Evolutionary conservation across 2,888 invertebrate genomes (phyloP).

Genomic region (Rhaphigaster nebulosa): DNA sequence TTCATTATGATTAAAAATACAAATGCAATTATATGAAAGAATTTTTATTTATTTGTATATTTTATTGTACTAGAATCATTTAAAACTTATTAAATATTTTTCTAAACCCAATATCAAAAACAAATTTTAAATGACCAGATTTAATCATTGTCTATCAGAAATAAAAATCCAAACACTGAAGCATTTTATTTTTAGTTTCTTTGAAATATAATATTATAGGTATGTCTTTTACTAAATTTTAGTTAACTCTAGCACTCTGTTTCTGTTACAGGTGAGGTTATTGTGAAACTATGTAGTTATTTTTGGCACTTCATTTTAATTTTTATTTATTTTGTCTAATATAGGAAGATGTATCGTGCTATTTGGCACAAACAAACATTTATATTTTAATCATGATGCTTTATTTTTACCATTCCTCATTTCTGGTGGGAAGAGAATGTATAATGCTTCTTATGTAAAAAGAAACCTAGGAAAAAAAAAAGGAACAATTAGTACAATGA

Average conservation of each 20-base stretch:
- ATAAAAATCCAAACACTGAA: background rate
- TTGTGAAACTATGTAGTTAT: background rate
- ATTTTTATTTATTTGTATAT: background rate
- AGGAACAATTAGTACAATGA: background rate
- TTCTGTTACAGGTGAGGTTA: background rate
- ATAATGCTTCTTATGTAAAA: background rate
- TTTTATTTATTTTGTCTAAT: background rate
- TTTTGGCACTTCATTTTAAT: slow-evolving; percentile 4
- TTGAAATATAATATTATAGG: background rate
- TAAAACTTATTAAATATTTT: background rate
- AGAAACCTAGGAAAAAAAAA: background rate
- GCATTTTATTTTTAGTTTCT: background rate
- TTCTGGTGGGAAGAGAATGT: background rate
- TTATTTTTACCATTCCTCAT: background rate
- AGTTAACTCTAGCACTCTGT: background rate
- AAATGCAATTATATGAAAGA: background rate
- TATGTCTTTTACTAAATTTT: background rate
- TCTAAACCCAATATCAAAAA: background rate
- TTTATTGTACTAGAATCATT: background rate
- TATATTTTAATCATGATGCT: background rate
- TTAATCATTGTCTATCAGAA: background rate
- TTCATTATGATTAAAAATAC: background rate
- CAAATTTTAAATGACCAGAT: background rate
- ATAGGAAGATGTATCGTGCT: slow-evolving; percentile 16
- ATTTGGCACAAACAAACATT: slow-evolving; percentile 34